phyloP scores from a whole-genome alignment of 2,888 invertebrate species.

The Scaptodrosophila latifasciaeformis region DNA sequence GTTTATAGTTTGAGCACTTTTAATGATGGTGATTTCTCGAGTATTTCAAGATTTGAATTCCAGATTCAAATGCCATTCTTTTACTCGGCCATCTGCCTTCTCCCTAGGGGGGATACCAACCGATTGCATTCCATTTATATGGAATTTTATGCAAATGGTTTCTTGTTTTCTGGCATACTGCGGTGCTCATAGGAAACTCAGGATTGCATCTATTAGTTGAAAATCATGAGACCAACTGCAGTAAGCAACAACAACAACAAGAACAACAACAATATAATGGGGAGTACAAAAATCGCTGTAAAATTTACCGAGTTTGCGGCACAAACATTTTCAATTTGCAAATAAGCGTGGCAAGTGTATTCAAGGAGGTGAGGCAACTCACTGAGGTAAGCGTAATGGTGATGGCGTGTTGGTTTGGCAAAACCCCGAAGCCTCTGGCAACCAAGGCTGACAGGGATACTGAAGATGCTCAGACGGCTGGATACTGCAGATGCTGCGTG shows the following conservation, averaged over 20 bases:
- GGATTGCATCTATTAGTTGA: slow-evolving; percentile 29
- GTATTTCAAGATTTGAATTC: too few relatives aligned
- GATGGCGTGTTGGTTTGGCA: too few relatives aligned
- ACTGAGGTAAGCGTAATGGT: slow-evolving; percentile 1
- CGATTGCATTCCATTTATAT: too few relatives aligned
- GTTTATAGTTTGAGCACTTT: too few relatives aligned
- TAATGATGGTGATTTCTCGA: too few relatives aligned
- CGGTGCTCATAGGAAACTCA: too few relatives aligned
- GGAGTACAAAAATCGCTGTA: background rate
- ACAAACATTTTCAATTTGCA: slow-evolving; percentile 58
- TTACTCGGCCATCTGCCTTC: too few relatives aligned
- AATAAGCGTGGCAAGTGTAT: slow-evolving; percentile 11
- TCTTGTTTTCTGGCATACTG: too few relatives aligned
- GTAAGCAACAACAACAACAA: slow-evolving; percentile 1
- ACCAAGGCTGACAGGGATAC: slow-evolving; percentile 27
- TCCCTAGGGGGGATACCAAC: too few relatives aligned
- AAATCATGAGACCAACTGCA: slow-evolving; percentile 28
- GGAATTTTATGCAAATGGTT: too few relatives aligned
- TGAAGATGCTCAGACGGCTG: background rate
- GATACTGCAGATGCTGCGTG: background rate
- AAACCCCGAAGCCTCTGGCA: background rate
- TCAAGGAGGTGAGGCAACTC: slow-evolving; percentile 37
- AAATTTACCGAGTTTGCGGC: slow-evolving; percentile 37
- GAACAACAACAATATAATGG: background rate
- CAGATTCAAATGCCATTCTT: too few relatives aligned